Evolutionary conservation across 23 tunicate genomes (phyloP).

Genomic region (Halocynthia roretzi): DNA sequence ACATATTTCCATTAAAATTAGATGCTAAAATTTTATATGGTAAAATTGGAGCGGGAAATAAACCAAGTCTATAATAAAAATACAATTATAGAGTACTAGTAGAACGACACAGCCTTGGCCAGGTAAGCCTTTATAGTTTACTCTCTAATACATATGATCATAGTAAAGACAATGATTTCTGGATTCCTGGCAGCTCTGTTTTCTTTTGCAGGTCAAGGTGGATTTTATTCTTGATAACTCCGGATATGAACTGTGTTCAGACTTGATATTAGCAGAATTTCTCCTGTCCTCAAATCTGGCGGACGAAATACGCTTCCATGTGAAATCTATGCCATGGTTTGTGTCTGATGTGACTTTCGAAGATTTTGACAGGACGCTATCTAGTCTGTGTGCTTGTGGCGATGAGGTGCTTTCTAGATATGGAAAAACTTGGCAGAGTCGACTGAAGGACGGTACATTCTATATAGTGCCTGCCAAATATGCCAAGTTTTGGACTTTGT

Average conservation of each 20-base stretch:
- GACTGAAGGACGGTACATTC: conserved; percentile 24
- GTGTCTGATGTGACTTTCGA: conserved; percentile 70
- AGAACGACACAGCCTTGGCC: no score
- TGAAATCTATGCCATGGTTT: conserved; percentile 88
- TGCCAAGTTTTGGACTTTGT: conserved; percentile 44
- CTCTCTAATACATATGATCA: no score
- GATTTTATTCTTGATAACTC: conserved; percentile 81
- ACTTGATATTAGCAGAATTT: conserved; percentile 67
- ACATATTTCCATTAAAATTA: no score
- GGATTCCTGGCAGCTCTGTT: no score
- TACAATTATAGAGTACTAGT: no score
- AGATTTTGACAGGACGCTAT: conserved; percentile 39
- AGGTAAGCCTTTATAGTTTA: no score
- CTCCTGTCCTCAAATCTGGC: conserved; percentile 35
- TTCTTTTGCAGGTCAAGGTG: conserved; percentile 31
- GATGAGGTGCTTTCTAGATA: not conserved
- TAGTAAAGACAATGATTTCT: no score
- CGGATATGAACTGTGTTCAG: conserved; percentile 79
- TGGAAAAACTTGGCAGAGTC: conserved; percentile 18
- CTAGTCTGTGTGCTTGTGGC: not conserved
- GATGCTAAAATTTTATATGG: no score
- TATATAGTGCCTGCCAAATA: conserved; percentile 18
- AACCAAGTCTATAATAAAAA: no score
- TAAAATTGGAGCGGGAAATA: no score
- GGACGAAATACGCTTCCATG: conserved; percentile 38